Evolutionary conservation across 2,888 invertebrate genomes (phyloP).

Genomic region (Mactromeris polynyma): DNA sequence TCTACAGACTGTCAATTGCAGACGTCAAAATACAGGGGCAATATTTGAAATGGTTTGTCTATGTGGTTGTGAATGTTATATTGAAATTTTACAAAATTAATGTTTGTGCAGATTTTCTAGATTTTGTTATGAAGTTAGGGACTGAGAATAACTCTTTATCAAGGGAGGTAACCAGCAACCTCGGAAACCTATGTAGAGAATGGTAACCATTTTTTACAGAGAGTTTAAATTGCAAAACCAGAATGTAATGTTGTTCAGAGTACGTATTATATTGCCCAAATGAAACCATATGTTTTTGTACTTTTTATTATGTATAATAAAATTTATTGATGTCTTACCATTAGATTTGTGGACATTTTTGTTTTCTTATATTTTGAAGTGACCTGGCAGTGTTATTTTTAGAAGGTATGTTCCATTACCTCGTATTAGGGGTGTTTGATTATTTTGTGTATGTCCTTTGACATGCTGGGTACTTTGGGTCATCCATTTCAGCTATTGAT

Average conservation of each 20-base stretch:
- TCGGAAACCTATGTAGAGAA: neutral
- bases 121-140: constrained; percentile 7
- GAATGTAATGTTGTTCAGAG: neutral
- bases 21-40: neutral
- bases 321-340: neutral
- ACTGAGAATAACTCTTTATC: neutral
- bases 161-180: neutral
- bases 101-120: neutral
- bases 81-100: neutral
- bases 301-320: neutral
- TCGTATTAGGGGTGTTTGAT: too few species aligned
- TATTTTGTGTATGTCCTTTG: too few species aligned
- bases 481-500: too few species aligned
- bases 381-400: too few species aligned
- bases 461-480: too few species aligned
- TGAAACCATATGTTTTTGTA: neutral
- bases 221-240: neutral
- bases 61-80: constrained; percentile 12
- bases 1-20: too few species aligned
- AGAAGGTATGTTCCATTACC: too few species aligned
- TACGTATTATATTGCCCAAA: neutral
- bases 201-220: neutral
- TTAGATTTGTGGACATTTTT: neutral
- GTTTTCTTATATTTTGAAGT: too few species aligned
- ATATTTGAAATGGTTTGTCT: neutral